phyloP scores from a whole-genome alignment of 1,140 invertebrate species.

The Procambarus virginalis region DNA sequence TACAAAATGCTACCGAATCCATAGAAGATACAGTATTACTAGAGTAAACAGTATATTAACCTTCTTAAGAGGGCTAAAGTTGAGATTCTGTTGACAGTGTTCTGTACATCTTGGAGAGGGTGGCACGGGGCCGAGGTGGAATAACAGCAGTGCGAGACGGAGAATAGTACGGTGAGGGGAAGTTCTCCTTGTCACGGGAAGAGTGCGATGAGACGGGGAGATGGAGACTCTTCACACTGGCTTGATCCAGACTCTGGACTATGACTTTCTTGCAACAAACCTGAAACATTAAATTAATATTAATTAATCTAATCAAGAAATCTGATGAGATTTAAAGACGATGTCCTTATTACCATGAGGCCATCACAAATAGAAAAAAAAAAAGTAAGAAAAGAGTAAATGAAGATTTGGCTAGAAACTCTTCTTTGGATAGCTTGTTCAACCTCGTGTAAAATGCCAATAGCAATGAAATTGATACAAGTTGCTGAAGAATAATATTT shows the following conservation, averaged over 20 bases:
- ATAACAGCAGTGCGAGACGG: constrained; percentile 21
- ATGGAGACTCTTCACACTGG: constrained; percentile 11
- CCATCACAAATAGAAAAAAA: too few species aligned
- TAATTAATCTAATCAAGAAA: not conserved
- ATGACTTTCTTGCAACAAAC: not conserved
- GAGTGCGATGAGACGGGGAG: constrained; percentile 27
- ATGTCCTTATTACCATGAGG: too few species aligned
- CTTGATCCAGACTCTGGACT: constrained; percentile 17
- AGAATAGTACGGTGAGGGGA: constrained; percentile 51
- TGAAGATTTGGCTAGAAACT: too few species aligned
- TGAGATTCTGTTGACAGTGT: constrained; percentile 58
- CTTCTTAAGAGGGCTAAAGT: constrained; percentile 56
- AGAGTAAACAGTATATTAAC: not conserved
- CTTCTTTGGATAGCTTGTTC: too few species aligned
- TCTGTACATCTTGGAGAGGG: constrained; percentile 58
- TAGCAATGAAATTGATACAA: too few species aligned
- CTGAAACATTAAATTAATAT: constrained; percentile 6
- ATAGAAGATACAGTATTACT: too few species aligned
- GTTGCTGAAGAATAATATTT: too few species aligned
- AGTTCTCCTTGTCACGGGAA: constrained; percentile 59
- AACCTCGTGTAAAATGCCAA: too few species aligned
- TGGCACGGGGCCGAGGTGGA: constrained; percentile 31
- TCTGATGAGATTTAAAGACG: not conserved
- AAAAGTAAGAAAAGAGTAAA: too few species aligned
- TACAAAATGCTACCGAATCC: too few species aligned